Conservation (phyloP, 1,140 invertebrate genomes). For the Scaptomyza pallida region DNA sequence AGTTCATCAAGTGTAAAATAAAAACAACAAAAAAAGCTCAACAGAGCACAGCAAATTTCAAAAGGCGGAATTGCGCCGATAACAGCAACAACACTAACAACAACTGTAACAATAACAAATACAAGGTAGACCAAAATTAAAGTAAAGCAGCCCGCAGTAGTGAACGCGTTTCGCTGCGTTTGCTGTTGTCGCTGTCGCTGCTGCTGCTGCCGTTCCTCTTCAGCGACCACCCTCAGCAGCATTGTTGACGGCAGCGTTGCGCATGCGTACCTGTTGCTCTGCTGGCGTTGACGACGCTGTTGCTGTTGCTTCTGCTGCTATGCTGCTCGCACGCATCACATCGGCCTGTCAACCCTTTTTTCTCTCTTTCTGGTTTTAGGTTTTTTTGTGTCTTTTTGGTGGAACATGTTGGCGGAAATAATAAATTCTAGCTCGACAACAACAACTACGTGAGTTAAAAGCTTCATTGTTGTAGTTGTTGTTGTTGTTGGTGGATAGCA, state of each 20-base stretch:
- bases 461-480: constrained; percentile 12
- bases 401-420: constrained; percentile 62
- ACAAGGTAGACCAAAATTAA: constrained; percentile 49
- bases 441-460: constrained; percentile 16
- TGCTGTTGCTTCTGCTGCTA: constrained; percentile 2
- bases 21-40: constrained; percentile 56
- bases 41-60: constrained; percentile 64
- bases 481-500: constrained; percentile 21
- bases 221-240: constrained; percentile 52
- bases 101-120: constrained; percentile 25
- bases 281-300: not conserved
- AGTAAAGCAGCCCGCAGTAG: constrained; percentile 56
- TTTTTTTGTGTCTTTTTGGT: constrained; percentile 2
- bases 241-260: constrained; percentile 22
- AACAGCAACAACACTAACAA: constrained; percentile 43
- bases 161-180: constrained; percentile 63
- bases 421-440: constrained; percentile 63
- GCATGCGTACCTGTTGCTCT: constrained; percentile 54
- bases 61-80: constrained; percentile 65
- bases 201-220: constrained; percentile 57
- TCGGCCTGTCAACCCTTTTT: constrained; percentile 50
- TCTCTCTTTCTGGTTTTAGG: not conserved
- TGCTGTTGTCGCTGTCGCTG: constrained; percentile 36
- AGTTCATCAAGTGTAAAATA: constrained; percentile 62
- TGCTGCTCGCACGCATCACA: constrained; percentile 28